Conservation (phyloP, 1,140 invertebrate species). For the Diprion similis region DNA sequence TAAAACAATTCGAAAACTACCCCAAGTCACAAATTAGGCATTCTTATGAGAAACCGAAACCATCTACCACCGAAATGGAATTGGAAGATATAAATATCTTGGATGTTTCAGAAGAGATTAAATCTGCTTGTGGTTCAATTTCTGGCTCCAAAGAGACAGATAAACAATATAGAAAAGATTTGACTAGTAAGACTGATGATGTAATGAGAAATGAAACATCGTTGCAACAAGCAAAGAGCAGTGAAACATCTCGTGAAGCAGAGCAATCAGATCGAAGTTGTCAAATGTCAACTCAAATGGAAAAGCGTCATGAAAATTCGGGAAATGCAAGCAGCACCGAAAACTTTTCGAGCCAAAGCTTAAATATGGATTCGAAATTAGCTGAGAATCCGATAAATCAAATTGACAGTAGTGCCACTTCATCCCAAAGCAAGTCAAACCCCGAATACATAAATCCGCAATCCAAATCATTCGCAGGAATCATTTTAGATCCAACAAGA, state of each 20-base stretch:
- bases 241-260: constrained; percentile 22
- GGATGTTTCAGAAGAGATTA: constrained; percentile 45
- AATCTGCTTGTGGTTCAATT: constrained; percentile 36
- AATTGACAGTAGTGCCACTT: background rate
- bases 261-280: constrained; percentile 21
- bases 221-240: constrained; percentile 33
- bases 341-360: constrained; percentile 28
- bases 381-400: background rate
- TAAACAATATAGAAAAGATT: constrained; percentile 5
- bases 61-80: constrained; percentile 41
- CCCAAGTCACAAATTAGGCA: constrained; percentile 43
- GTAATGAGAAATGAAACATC: constrained; percentile 23
- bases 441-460: constrained; percentile 23
- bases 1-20: constrained; percentile 29
- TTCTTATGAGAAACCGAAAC: constrained; percentile 45
- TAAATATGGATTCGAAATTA: constrained; percentile 5
- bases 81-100: constrained; percentile 32
- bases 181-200: background rate
- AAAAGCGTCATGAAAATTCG: constrained; percentile 24
- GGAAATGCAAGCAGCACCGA: constrained; percentile 33
- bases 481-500: constrained; percentile 49
- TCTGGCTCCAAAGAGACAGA: constrained; percentile 36
- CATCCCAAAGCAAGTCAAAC: background rate
- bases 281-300: constrained; percentile 15
- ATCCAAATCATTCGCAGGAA: constrained; percentile 39